Base-by-base conservation (phyloP, 2,113 vertebrate species). In the Centropristis striata region DNA sequence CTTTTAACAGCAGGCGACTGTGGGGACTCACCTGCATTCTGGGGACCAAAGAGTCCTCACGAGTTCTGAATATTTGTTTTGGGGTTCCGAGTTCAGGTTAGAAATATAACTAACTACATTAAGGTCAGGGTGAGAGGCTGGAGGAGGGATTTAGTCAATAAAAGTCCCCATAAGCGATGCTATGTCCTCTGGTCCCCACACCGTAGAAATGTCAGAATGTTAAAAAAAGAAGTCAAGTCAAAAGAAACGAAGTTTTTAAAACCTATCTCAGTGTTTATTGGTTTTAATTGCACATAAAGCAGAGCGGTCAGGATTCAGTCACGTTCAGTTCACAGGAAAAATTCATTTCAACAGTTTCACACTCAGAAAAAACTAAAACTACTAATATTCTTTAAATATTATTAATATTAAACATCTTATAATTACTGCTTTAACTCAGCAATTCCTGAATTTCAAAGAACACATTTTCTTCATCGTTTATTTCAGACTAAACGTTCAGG, bases 321-420 rank as follows among this genome's bases (percentile, higher is more conserved):
- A 60, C 12, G 5, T 76, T 76, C 51, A 75, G 27, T 21, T 53
- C 27, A 75, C 21, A 71, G 21, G 53, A 75, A 70, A 66, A 4
- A 49, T 23, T 51, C 10, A 37, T 37, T 53, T 44, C 0, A 55
- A 69, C 32, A 46, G 13, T 27, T 75, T 61, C 8, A 75, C 63
- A 47, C 18, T 39, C 32, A 39, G 10, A 71, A 44, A 58, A 8
- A 13, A 57, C 47, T 16, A 23, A n/a, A 20, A 59, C 5, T 12
- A 15, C 13, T 4, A 51, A 23, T 13, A 27, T 27, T 49, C 49
- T 49, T 49, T 67, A 36, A 54, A 42, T 42, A 12, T 42, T 42
- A 13, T 13, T 42, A 4, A 4, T 14, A 4, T 42, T 42, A 42
- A 42, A 13, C 36, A 28, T 55, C 8, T 13, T 2, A 16, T 50